Evolutionary conservation across 2,888 invertebrate genomes (phyloP), one percentile per base, ranked within the genome.

Genomic region (Volucella inflata): DNA sequence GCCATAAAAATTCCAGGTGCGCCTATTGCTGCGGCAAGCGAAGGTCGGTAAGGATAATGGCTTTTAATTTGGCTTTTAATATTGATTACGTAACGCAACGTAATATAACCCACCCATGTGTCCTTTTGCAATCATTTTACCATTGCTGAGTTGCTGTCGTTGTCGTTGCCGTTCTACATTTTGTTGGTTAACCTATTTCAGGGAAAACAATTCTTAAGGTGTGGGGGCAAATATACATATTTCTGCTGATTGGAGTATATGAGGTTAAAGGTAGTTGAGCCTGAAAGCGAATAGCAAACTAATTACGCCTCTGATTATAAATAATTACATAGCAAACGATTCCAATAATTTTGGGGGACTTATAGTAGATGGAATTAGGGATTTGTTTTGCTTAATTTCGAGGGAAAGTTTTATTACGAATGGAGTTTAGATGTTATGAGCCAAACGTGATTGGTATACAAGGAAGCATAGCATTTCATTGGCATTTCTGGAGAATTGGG

Each of bases 51-150:
- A 71, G 76, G 65, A 76, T 82, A 82, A 82, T 82, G 71, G 65
- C 60, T 71, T 82, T 81, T 67, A 82, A 76, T 82, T 76, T 71
- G 76, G 70, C 76, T 59, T 82, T 76, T 82, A 67, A 71, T 82
- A 76, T 82, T 82, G 71, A 82, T 82, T 65, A 71, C 53, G 30
- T 67, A 65, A 60, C 44, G 51, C 59, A 53, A 59, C 62, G 30
- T 30, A 30, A 30, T 0, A 6, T 30, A 30, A 6, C 30, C 30
- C 6, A 30, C 40, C 14, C 40, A 21, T 46, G 46, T 80, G 59
- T 59, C 67, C 60, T 65, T 65, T 50, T 30, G 16, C 9, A 21
- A 9, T 64, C 21, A 46, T 46, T 14, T 60, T 11, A 12, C 51
- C 12, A 11, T 42, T 51, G 10, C 40, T 16, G 10, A 6, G 12